Evolutionary conservation across 2,113 vertebrate species (phyloP), one percentile per base, ranked within the genome.

Genomic region (Oreochromis niloticus): DNA sequence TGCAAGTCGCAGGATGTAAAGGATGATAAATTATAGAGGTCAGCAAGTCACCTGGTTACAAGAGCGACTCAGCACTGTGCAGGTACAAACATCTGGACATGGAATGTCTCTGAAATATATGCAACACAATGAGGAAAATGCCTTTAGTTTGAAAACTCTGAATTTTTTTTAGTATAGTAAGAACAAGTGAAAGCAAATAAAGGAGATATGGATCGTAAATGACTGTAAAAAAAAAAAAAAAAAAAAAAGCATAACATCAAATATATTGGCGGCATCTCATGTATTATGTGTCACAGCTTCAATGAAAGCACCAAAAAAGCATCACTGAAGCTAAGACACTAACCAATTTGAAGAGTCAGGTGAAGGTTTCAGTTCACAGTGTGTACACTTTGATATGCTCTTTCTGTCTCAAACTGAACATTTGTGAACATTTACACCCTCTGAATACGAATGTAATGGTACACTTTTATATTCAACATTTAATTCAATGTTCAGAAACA

Each of bases 71-170:
- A 75, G 80, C 85, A 61, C 57, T 78, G 54, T 32, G 89, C 91
- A 92, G 92, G 88, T 92, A 91, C 87, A 84, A 88, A 91, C 88
- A 90, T 92, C 90, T 93, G 90, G 48, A 63, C 13, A n/a, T 41
- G 39, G 82, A 83, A 86, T 85, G 66, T 36, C 24, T 9, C 71
- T 68, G n/a, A 81, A 61, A 87, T 36, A 63, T 82, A 11, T 71
- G 55, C 27, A 79, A 43, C 78, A 63, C 30, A 8, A 22, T 13
- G 17, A 30, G 13, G 27, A 52, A 54, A 52, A n/a, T 36, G 16
- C 7, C 27, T 10, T 78, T 50, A 32, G 46, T 78, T 78, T 78
- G 43, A 50, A 12, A 12, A 11, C 3, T 6, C n/a, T 48, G 17
- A 14, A 2, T 1, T 43, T 43, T 43, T 81, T 46, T 32, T 6